Percentiles rank a stretch among this genome's conserved stretches.
Conservation (phyloP, 1,140 invertebrate species). For the Macrostomum lignano region DNA sequence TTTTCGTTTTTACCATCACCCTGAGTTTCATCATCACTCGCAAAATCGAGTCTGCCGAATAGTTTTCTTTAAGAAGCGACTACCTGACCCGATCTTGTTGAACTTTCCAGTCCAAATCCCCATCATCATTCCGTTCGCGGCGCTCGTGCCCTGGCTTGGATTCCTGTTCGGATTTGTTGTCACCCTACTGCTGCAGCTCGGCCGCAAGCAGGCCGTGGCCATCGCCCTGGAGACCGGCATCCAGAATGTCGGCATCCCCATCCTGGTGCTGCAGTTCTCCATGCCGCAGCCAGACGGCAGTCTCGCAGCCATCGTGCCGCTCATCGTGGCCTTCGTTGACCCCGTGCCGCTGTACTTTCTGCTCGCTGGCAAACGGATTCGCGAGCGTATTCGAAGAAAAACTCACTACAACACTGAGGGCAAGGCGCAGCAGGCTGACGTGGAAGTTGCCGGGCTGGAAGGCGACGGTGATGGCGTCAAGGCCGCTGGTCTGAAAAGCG, state of each 20-base stretch:
- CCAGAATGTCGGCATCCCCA: slow-evolving; percentile 70
- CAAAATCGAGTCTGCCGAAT: too few relatives aligned
- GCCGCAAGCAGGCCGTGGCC: slow-evolving; percentile 39
- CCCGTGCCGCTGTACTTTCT: slow-evolving; percentile 11
- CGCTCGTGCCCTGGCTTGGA: slow-evolving; percentile 51
- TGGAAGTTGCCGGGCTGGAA: too few relatives aligned
- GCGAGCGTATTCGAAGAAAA: too few relatives aligned
- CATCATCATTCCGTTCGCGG: slow-evolving; percentile 46
- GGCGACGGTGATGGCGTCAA: too few relatives aligned
- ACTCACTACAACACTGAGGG: too few relatives aligned
- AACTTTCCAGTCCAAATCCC: too few relatives aligned
- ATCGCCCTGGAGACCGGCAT: slow-evolving; percentile 72
- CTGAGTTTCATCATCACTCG: too few relatives aligned
- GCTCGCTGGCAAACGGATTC: background rate
- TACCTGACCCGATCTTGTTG: too few relatives aligned
- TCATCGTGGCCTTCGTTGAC: slow-evolving; percentile 13
- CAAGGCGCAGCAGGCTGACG: too few relatives aligned
- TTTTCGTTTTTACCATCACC: too few relatives aligned
- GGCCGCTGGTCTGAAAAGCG: too few relatives aligned
- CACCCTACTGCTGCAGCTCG: slow-evolving; percentile 35
- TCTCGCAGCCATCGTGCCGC: slow-evolving; percentile 13
- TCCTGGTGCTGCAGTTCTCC: slow-evolving; percentile 39
- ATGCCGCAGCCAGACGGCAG: slow-evolving; percentile 16
- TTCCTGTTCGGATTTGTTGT: slow-evolving; percentile 41
- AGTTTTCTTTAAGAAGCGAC: too few relatives aligned